A percentile compares a stretch with the other conserved stretches of the same genome.
Conservation (phyloP, 2,797 vertebrate species). For the Pangasius sanitwongsei region DNA sequence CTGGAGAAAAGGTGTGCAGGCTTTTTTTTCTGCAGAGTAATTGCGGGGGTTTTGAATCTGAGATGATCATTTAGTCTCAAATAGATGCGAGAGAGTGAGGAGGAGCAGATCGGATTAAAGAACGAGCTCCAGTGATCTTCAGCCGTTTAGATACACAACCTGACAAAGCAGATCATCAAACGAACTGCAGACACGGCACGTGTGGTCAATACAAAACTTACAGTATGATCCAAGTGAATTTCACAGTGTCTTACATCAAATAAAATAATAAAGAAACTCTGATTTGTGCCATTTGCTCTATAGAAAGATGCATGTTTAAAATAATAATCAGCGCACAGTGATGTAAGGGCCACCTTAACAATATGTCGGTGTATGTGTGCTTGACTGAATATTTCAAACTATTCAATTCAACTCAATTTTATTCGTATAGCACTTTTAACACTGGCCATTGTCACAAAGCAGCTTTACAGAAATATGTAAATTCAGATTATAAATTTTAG, state of each 20-base stretch:
- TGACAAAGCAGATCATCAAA: neutral
- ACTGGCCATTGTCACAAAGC: too few species aligned
- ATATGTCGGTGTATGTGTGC: neutral
- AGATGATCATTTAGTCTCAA: constrained; percentile 20
- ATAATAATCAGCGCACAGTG: too few species aligned
- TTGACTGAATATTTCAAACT: neutral
- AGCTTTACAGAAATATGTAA: too few species aligned
- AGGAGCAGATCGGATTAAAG: constrained; percentile 66
- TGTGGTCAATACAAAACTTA: neutral
- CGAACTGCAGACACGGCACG: neutral
- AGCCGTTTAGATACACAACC: neutral
- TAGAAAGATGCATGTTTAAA: neutral
- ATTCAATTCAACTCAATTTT: too few species aligned
- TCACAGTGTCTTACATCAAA: neutral
- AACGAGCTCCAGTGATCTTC: constrained; percentile 64
- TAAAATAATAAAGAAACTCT: neutral
- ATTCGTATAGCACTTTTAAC: too few species aligned
- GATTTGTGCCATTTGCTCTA: neutral
- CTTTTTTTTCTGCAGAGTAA: constrained; percentile 29
- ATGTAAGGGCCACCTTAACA: too few species aligned
- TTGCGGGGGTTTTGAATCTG: constrained; percentile 41
- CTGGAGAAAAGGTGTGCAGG: neutral
- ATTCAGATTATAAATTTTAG: too few species aligned
- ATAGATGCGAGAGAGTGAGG: constrained; percentile 47
- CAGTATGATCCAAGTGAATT: neutral